These are phyloP conservation scores for Hypselothyrea guttata DNA, from an alignment of 2,888 invertebrate species.

Conservation along the genomic window DNA sequence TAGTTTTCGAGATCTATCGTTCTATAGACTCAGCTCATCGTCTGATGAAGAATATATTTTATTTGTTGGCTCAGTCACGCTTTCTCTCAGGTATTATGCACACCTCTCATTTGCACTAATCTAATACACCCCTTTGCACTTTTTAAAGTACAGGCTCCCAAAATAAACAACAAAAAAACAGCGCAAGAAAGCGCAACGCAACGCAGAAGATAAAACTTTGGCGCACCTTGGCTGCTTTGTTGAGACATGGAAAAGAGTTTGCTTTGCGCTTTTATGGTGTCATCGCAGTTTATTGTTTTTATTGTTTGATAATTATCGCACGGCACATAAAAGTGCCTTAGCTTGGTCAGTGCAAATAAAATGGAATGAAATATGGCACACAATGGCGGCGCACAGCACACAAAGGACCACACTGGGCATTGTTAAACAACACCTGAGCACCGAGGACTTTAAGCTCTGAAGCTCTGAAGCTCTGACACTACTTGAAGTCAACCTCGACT, in stretches of 20 bases:
- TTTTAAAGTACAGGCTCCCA: too few species aligned
- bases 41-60: too few species aligned
- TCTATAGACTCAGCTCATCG: too few species aligned
- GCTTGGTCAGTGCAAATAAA: conserved; percentile 51
- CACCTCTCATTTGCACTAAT: too few species aligned
- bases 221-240: conserved; percentile 54
- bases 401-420: conserved; percentile 36
- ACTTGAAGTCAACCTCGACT: conserved; percentile 8
- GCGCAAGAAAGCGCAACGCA: conserved; percentile 38
- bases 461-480: neutral
- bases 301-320: conserved; percentile 74
- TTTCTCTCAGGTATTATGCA: too few species aligned
- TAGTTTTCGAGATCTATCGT: too few species aligned
- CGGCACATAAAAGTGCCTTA: conserved; percentile 53
- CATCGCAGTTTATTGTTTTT: conserved; percentile 72
- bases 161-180: neutral
- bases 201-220: conserved; percentile 64
- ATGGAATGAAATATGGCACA: conserved; percentile 46
- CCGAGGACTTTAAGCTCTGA: conserved; percentile 8
- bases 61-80: too few species aligned
- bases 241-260: neutral
- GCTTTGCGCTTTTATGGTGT: conserved; percentile 57
- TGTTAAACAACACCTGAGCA: conserved; percentile 35
- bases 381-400: conserved; percentile 32
- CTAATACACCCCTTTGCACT: too few species aligned